These are phyloP conservation scores for Catagonus wagneri DNA, from an alignment of 2,113 vertebrate genomes.

Conservation along the genomic window DNA sequence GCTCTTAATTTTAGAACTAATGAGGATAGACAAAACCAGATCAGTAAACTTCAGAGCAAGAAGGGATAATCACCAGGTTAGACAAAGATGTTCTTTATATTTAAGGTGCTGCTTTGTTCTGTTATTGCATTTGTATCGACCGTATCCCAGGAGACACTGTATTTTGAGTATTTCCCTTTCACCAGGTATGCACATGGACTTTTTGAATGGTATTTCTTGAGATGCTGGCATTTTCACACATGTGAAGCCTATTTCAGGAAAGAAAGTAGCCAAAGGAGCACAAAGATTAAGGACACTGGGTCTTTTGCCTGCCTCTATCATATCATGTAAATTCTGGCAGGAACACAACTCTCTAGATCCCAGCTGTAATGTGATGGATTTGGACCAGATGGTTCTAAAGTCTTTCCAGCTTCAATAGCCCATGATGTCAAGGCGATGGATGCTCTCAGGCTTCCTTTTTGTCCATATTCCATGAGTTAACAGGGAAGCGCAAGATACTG, in stretches of 20 bases:
- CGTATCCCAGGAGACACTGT: neutral
- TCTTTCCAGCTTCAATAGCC: neutral
- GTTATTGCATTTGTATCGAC: neutral
- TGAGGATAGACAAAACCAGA: neutral
- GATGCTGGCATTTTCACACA: neutral
- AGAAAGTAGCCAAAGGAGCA: neutral
- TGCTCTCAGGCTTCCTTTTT: neutral
- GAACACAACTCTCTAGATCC: neutral
- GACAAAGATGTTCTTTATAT: neutral
- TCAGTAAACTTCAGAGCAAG: neutral
- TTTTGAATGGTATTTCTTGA: neutral
- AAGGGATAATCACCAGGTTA: neutral
- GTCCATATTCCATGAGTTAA: neutral
- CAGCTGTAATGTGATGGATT: neutral
- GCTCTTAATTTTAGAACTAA: neutral
- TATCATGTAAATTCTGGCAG: neutral
- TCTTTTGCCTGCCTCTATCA: neutral
- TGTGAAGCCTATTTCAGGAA: neutral
- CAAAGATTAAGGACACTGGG: neutral
- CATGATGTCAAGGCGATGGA: neutral
- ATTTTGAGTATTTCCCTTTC: neutral
- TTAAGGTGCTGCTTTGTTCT: neutral
- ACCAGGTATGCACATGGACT: neutral
- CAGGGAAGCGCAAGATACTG: accelerated
- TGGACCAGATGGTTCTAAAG: neutral